phyloP scores from a whole-genome alignment of 1,140 invertebrate species.

The Penaeus vannamei region DNA sequence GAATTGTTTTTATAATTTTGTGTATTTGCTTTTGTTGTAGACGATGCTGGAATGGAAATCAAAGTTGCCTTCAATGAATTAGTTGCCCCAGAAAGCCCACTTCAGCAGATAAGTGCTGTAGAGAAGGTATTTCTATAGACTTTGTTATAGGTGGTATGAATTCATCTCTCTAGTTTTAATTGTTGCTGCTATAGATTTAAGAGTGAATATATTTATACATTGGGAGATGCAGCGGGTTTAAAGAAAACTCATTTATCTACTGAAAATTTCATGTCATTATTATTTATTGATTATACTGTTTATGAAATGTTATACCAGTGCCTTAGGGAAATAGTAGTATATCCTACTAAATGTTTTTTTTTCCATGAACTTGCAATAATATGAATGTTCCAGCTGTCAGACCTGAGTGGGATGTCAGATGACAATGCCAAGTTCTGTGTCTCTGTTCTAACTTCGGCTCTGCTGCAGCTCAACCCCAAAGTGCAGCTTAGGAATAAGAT shows the following conservation, averaged over 20 bases:
- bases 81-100: constrained; percentile 16
- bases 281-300: no score
- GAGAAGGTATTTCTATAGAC: constrained; percentile 37
- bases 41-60: constrained; percentile 19
- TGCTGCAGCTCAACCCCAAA: constrained; percentile 53
- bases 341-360: not conserved
- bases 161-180: not conserved
- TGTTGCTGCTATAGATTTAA: not conserved
- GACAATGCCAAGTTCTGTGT: not conserved
- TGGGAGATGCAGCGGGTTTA: no score
- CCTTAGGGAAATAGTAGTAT: not conserved
- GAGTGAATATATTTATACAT: not conserved
- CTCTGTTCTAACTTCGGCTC: constrained; percentile 11
- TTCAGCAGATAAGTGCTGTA: constrained; percentile 45
- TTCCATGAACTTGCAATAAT: not conserved
- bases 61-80: constrained; percentile 42
- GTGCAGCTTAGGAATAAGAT: constrained; percentile 54
- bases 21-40: constrained; percentile 5
- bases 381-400: constrained; percentile 29
- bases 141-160: no score
- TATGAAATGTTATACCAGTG: no score
- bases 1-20: not conserved
- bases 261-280: no score
- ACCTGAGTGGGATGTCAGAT: constrained; percentile 26
- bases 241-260: no score